phyloP scores from a whole-genome alignment of 2,797 vertebrate species.

The Danio choprae region DNA sequence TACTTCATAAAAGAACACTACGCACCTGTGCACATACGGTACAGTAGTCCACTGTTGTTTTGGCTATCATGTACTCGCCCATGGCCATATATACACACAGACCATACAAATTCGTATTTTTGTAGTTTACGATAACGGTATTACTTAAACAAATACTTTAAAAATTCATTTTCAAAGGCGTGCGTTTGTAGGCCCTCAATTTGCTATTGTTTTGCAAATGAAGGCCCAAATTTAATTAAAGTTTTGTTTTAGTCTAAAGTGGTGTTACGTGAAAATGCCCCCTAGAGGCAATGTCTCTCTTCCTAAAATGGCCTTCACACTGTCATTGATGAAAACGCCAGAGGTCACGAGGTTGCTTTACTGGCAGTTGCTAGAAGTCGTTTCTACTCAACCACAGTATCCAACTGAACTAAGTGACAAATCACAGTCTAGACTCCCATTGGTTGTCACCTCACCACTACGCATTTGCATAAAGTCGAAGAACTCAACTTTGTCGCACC shows the following conservation, averaged over 20 bases:
- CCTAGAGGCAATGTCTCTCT: slow-evolving; percentile 8
- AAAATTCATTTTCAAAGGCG: too few relatives aligned
- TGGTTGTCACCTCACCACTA: not conserved
- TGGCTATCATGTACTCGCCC: too few relatives aligned
- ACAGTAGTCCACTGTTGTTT: too few relatives aligned
- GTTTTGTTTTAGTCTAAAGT: too few relatives aligned
- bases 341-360: not conserved
- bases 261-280: not conserved
- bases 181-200: not conserved
- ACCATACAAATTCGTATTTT: too few relatives aligned
- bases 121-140: too few relatives aligned
- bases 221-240: too few relatives aligned
- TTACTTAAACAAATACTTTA: too few relatives aligned
- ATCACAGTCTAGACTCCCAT: not conserved
- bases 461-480: slow-evolving; percentile 23
- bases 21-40: too few relatives aligned
- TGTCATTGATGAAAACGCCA: not conserved
- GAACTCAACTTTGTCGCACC: not conserved
- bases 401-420: not conserved
- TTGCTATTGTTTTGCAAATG: not conserved
- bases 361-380: not conserved
- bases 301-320: slow-evolving; percentile 18
- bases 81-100: too few relatives aligned
- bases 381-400: not conserved
- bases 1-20: too few relatives aligned